These are phyloP conservation scores for Mormyrops attenuatus DNA, from an alignment of 2,797 vertebrate species.

Conservation along the genomic window DNA sequence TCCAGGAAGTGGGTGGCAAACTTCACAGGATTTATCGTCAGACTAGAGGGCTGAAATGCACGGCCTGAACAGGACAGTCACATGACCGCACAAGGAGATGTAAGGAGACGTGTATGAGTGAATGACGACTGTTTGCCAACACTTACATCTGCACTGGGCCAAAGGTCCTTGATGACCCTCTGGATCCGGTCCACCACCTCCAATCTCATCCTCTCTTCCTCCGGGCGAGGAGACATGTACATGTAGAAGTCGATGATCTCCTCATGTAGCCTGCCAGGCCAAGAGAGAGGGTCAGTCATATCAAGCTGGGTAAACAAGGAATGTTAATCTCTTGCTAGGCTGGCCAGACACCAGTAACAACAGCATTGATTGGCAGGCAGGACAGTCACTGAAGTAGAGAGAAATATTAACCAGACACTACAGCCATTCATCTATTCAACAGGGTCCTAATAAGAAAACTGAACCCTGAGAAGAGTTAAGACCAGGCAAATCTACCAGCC, in stretches of 20 bases:
- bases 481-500: not conserved
- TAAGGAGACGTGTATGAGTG: not conserved
- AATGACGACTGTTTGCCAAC: too few species aligned
- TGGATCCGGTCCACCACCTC: constrained; percentile 94
- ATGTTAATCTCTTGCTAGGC: not conserved
- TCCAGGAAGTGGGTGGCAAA: not conserved
- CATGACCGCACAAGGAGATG: not conserved
- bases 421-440: not conserved
- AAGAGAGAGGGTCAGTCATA: not conserved
- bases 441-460: not conserved
- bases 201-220: constrained; percentile 90
- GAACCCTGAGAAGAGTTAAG: not conserved
- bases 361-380: not conserved
- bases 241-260: constrained; percentile 94
- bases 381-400: not conserved
- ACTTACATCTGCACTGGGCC: constrained; percentile 90
- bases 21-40: not conserved
- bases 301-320: not conserved
- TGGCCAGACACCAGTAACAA: not conserved
- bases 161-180: constrained; percentile 88
- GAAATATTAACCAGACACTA: not conserved
- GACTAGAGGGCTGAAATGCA: not conserved
- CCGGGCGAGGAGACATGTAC: constrained; percentile 89
- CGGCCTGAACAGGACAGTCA: not conserved
- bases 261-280: constrained; percentile 77